These are phyloP conservation scores for Pelochelys cantorii DNA, from an alignment of 2,797 vertebrate species.

Conservation along the genomic window DNA sequence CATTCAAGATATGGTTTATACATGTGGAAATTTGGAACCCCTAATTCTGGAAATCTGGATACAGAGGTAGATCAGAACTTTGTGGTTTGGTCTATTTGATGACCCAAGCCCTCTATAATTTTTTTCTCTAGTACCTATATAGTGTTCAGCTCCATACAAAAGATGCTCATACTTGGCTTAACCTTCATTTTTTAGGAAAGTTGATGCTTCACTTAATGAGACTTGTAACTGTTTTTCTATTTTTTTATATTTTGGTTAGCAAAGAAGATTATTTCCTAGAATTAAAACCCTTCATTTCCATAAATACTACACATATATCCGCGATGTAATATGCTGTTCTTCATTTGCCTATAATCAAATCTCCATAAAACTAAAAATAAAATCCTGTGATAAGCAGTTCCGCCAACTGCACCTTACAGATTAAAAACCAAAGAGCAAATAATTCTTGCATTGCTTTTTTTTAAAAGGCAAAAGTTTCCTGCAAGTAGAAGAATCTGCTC, in stretches of 20 bases:
- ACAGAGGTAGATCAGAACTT: background rate
- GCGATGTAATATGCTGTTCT: background rate
- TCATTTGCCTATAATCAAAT: conserved; percentile 39
- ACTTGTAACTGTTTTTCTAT: background rate
- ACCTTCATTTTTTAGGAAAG: background rate
- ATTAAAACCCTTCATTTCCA: background rate
- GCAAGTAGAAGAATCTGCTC: background rate
- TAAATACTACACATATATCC: background rate
- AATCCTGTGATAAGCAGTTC: conserved; percentile 41
- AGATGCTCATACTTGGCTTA: background rate
- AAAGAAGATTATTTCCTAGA: conserved; percentile 16
- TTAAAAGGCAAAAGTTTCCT: conserved; percentile 13
- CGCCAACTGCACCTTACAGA: conserved; percentile 31
- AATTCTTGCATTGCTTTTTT: conserved; percentile 23
- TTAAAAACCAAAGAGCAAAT: conserved; percentile 38
- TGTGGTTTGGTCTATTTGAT: background rate
- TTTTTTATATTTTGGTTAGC: background rate
- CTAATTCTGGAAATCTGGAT: conserved; percentile 12
- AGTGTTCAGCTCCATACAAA: background rate
- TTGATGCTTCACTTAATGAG: background rate
- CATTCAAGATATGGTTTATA: background rate
- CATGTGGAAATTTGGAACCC: background rate
- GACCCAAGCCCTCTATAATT: background rate
- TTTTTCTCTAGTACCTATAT: background rate
- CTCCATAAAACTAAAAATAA: conserved; percentile 47